Conservation (phyloP, 2,888 invertebrate genomes). For the Pristionchus entomophagus region DNA sequence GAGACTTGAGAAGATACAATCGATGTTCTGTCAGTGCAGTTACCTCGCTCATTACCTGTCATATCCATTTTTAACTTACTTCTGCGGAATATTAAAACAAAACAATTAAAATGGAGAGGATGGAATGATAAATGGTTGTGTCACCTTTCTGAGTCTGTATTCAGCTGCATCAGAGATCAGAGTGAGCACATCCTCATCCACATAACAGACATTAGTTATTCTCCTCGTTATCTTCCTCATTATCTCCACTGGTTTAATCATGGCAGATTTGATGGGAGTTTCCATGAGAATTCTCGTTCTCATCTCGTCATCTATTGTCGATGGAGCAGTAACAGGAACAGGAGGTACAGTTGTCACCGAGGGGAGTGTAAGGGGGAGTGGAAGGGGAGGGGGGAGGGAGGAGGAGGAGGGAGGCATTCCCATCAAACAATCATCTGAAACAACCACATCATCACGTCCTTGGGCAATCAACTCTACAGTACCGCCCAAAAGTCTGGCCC, state of each 20-base stretch:
- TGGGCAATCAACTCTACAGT: too few species aligned
- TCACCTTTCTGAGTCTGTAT: constrained; percentile 91
- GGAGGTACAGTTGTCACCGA: neutral
- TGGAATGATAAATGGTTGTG: too few species aligned
- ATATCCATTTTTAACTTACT: too few species aligned
- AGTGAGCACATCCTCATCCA: constrained; percentile 81
- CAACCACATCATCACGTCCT: too few species aligned
- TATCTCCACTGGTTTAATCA: constrained; percentile 57
- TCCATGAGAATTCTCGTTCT: constrained; percentile 14
- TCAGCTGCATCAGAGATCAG: constrained; percentile 94
- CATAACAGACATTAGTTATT: constrained; percentile 60
- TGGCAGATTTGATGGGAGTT: constrained; percentile 44
- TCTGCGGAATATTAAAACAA: too few species aligned
- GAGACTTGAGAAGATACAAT: constrained; percentile 89
- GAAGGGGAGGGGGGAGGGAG: neutral
- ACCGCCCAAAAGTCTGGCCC: too few species aligned
- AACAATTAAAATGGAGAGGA: too few species aligned
- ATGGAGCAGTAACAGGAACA: neutral
- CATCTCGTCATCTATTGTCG: neutral
- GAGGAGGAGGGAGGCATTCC: neutral
- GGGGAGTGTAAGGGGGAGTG: too few species aligned
- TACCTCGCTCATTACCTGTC: constrained; percentile 88
- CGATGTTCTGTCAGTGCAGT: constrained; percentile 94
- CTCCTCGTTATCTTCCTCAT: constrained; percentile 60
- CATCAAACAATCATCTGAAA: neutral